phyloP scores from a whole-genome alignment of 2,888 invertebrate genomes.

The Furcula furcula region DNA sequence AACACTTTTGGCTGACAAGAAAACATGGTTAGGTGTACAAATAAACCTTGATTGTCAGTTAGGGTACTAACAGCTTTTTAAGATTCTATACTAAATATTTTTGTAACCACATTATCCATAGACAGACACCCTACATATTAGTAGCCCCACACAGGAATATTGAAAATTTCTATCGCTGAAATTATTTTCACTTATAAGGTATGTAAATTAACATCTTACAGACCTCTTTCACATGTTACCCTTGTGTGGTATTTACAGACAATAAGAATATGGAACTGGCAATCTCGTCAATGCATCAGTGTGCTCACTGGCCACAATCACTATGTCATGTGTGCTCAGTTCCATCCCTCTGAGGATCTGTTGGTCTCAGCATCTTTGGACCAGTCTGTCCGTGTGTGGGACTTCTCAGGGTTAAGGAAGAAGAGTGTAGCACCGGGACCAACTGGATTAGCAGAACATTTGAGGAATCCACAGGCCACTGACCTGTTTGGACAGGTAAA shows the following conservation, averaged over 20 bases:
- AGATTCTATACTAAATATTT: no score
- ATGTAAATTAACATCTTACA: no score
- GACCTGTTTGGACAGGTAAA: conserved; percentile 94
- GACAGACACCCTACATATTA: no score
- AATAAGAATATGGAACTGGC: conserved; percentile 99
- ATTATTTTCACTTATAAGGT: no score
- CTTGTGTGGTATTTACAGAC: conserved; percentile 83
- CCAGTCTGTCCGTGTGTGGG: conserved; percentile 99
- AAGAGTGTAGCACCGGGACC: conserved; percentile 99
- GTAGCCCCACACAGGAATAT: no score
- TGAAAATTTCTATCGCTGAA: no score
- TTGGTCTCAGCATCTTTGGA: conserved; percentile 98
- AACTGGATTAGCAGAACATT: conserved; percentile 92
- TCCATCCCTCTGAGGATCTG: conserved; percentile 97
- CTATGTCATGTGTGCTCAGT: conserved; percentile 99
- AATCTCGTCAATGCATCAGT: conserved; percentile 97
- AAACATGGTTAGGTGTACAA: no score
- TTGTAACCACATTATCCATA: no score
- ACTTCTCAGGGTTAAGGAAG: conserved; percentile 97
- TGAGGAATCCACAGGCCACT: conserved; percentile 92
- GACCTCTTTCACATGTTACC: background rate
- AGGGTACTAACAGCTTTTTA: no score
- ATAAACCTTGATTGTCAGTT: no score
- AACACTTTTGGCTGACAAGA: no score
- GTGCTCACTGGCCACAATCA: conserved; percentile 98